Evolutionary conservation across 2,113 vertebrate species (phyloP), one percentile per base, ranked within the genome.

Genomic region (Epinephelus moara): DNA sequence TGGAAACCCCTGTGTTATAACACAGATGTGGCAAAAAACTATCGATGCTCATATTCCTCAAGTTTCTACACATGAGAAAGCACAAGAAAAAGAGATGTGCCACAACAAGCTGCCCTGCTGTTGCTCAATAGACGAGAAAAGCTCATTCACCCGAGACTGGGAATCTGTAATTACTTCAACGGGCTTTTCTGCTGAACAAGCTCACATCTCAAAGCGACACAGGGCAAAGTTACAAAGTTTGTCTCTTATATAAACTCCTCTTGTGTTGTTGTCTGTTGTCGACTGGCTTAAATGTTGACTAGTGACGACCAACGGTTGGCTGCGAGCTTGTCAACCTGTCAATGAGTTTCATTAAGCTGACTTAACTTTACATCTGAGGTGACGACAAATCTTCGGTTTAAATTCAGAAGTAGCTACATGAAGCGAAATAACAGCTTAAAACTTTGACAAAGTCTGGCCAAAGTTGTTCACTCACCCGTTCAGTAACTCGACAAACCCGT

Each of bases 381-480:
- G 14, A 64, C 3, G 23, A 33, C 4, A 33, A 25, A 4, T 15
- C 2, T 1, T 3, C 1, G 0, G 2, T 23, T 37, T 3, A 5
- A 53, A 50, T 12, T 13, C 33, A 21, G 0, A 50, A 2, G 8
- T 0, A 6, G 4, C 5, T 2, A 64, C 21, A 52, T 18, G 6
- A 67, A 33, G 1, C 1, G 0, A 60, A 37, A 21, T 8, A 53
- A 30, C 2, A 17, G 1, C 3, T 14, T 10, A 40, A 53, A 10
- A 33, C 4, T 2, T n/a, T 6, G 12, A 25, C 18, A 47, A 6
- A 69, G 9, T 23, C 5, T 7, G 4, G 21, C 0, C 0, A 63
- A 30, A 53, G 11, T 3, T 1, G 47, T 6, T 17, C 7, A 82
- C 84, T 86, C 49, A 82, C 85, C 89, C 4, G 17, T 1, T 27